Evolutionary conservation across 2,113 vertebrate genomes (phyloP).

Genomic region (Mugil cephalus): DNA sequence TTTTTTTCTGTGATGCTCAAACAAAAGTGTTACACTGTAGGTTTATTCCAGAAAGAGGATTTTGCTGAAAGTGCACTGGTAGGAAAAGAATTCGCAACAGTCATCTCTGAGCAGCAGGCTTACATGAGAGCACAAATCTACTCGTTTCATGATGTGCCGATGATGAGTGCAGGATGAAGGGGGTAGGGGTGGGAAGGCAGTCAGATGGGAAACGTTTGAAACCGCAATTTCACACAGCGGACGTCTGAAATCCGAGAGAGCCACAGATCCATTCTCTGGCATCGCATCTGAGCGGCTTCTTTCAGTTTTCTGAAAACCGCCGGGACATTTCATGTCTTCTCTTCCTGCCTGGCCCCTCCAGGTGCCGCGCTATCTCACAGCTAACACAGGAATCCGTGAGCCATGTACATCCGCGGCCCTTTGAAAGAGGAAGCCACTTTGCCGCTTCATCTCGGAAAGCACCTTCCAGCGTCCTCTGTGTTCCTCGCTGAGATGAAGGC

Average conservation of each 20-base stretch:
- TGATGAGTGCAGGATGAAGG: slow-evolving; percentile 54
- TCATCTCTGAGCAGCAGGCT: slow-evolving; percentile 22
- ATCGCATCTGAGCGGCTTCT: slow-evolving; percentile 74
- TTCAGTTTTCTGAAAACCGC: slow-evolving; percentile 2
- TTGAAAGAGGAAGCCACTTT: slow-evolving; percentile 77
- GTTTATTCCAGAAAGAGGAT: slow-evolving; percentile 19
- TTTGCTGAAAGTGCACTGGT: slow-evolving; percentile 31
- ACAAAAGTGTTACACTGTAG: slow-evolving; percentile 21
- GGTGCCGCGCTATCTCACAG: slow-evolving; percentile 78
- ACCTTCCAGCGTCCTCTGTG: slow-evolving; percentile 71
- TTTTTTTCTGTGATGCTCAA: slow-evolving; percentile 22
- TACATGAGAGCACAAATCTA: slow-evolving; percentile 54
- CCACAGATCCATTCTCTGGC: slow-evolving; percentile 60
- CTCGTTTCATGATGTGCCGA: slow-evolving; percentile 63
- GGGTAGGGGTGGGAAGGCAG: slow-evolving; percentile 13
- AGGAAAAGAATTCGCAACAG: slow-evolving; percentile 27
- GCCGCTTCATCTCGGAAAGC: slow-evolving; percentile 69
- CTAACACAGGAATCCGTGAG: slow-evolving; percentile 73
- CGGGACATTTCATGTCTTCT: slow-evolving; percentile 52
- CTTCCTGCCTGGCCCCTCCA: slow-evolving; percentile 73
- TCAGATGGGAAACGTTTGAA: slow-evolving; percentile 59
- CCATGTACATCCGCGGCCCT: slow-evolving; percentile 70
- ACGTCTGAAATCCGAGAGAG: slow-evolving; percentile 76
- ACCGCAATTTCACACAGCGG: slow-evolving; percentile 66
- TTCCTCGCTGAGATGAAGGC: slow-evolving; percentile 73